Base-by-base conservation (phyloP, 2,113 vertebrate species). In the Corythaixoides concolor region DNA sequence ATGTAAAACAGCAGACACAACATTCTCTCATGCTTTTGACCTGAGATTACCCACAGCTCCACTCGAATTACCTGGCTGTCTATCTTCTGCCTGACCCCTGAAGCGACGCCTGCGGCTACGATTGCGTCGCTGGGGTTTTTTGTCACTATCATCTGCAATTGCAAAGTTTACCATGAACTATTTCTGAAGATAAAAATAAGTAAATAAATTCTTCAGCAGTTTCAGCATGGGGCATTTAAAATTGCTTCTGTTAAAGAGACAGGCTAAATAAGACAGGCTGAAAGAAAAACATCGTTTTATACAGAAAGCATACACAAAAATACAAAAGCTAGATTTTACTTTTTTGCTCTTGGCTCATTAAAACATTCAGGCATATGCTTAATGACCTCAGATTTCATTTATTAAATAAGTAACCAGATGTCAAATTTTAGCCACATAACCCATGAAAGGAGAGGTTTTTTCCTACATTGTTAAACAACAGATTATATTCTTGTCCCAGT, bases 41-140 rank as follows among this genome's bases (percentile, higher is more conserved):
- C 98, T 95, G 96, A 85, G 79, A 96, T 83, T 95, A 97, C 95
- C 96, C 97, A 97, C 94, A 97, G 97, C 96, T 95, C 95, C 97
- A 98, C 95, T 97, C 97, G 85, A 95, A 98, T 99, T 99, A 99
- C 99, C 99, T 99, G 99, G 99, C 98, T 99, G 99, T 99, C 99
- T 99, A 98, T 99, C 99, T 98, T 99, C 99, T 96, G 98, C 98
- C 98, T 99, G 99, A 98, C 98, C 98, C 97, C 98, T 99, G 97
- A 98, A 97, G 87, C 98, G 99, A 97, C 99, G 99, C 96, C 99
- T 99, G 88, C 99, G 99, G 98, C 99, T 99, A 98, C 99, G 99
- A 98, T 99, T 99, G 98, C 99, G 99, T 98, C 99, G 99, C 98
- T 99, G 99, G 97, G 99, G 98, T 98, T 99, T 99, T 98, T 98